Evolutionary conservation across 2,797 vertebrate species (phyloP).

Genomic region (Enteromius fasciolatus): DNA sequence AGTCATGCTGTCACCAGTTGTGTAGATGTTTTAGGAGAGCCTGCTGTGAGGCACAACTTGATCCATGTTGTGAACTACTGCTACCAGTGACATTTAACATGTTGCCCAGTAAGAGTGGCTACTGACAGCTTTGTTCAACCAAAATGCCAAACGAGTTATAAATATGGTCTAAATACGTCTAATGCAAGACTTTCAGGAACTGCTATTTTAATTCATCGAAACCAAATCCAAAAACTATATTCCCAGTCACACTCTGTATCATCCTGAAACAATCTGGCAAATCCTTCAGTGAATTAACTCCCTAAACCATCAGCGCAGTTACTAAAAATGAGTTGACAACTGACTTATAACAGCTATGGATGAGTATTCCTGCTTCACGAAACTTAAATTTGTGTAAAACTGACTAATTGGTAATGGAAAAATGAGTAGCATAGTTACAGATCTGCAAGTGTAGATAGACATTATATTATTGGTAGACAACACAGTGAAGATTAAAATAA

Average conservation of each 20-base stretch:
- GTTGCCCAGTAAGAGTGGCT: slow-evolving; percentile 28
- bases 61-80: slow-evolving; percentile 47
- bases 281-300: background rate
- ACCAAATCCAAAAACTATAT: background rate
- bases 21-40: slow-evolving; percentile 36
- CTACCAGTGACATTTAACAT: slow-evolving; percentile 41
- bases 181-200: background rate
- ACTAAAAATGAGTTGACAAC: background rate
- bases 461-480: background rate
- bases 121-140: slow-evolving; percentile 34
- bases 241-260: background rate
- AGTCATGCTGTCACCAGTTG: slow-evolving; percentile 50
- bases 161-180: background rate
- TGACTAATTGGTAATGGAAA: too few relatives aligned
- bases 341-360: background rate
- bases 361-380: background rate
- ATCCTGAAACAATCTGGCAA: background rate
- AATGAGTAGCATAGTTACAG: background rate
- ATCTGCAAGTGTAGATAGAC: background rate
- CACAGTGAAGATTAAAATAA: background rate
- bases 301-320: background rate
- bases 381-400: background rate
- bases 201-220: background rate
- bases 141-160: slow-evolving; percentile 22
- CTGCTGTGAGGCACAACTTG: slow-evolving; percentile 54